These are phyloP conservation scores for Corbicula japonica DNA, from an alignment of 2,888 invertebrate genomes.

Conservation along the genomic window DNA sequence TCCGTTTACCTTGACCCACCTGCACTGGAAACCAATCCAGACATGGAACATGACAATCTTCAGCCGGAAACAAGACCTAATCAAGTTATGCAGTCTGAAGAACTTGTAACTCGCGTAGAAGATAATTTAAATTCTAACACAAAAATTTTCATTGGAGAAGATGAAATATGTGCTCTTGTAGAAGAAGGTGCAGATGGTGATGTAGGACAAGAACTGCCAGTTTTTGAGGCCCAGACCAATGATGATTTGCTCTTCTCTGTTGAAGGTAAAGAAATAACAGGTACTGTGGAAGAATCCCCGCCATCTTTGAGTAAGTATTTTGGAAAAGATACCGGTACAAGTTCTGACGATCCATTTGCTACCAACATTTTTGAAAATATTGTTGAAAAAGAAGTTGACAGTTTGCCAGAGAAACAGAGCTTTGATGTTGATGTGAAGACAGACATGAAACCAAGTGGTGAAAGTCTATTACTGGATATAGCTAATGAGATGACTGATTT, in stretches of 20 bases:
- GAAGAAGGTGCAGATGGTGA: conserved; percentile 15
- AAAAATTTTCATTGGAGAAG: neutral
- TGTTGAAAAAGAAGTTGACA: conserved; percentile 47
- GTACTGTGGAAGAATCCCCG: conserved; percentile 32
- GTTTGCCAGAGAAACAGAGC: neutral
- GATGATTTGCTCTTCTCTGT: conserved; percentile 18
- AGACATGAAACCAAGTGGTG: conserved; percentile 7
- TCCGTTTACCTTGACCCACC: conserved; percentile 80
- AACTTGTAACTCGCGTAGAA: too few relatives aligned
- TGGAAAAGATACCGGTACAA: conserved; percentile 52
- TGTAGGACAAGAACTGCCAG: conserved; percentile 39
- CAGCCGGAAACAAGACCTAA: too few relatives aligned
- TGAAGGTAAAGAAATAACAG: conserved; percentile 5
- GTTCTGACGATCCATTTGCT: conserved; percentile 67
- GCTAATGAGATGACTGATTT: conserved; percentile 40
- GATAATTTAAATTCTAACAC: too few relatives aligned
- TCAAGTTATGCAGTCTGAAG: too few relatives aligned
- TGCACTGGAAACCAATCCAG: conserved; percentile 62
- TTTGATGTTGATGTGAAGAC: neutral
- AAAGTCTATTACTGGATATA: conserved; percentile 27
- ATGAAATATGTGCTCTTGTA: too few relatives aligned
- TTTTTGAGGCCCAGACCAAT: neutral
- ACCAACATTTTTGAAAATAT: conserved; percentile 75
- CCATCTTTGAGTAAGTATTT: conserved; percentile 80
- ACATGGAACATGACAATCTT: too few relatives aligned